These are phyloP conservation scores for Aphrocallistes beatrix DNA, from an alignment of 37 sponge, comb jelly and placozoan genomes.

Conservation along the genomic window DNA sequence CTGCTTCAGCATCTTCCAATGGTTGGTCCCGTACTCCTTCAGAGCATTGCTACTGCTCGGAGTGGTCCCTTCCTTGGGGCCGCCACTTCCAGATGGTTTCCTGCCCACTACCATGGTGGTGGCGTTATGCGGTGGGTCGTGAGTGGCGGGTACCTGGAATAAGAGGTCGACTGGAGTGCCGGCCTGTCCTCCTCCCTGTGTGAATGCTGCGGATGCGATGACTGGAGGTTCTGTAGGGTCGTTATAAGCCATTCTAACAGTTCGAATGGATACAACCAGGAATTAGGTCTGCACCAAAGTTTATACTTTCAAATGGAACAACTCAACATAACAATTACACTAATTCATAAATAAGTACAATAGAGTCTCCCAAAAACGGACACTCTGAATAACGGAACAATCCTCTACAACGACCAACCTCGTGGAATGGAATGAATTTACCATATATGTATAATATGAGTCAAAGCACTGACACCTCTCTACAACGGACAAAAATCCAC, in stretches of 20 bases:
- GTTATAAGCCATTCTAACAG: not conserved
- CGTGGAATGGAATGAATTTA: too few relatives aligned
- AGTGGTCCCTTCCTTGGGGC: not conserved
- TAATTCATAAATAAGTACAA: too few relatives aligned
- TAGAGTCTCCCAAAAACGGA: too few relatives aligned
- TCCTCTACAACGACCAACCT: too few relatives aligned
- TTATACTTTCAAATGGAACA: too few relatives aligned
- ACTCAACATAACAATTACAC: too few relatives aligned
- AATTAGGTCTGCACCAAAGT: too few relatives aligned
- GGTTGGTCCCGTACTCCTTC: not conserved
- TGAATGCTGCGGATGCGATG: not conserved
- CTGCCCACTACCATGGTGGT: not conserved
- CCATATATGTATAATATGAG: too few relatives aligned
- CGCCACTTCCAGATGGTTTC: not conserved
- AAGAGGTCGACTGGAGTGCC: not conserved
- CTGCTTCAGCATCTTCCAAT: slow-evolving; percentile 35
- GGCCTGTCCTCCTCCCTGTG: not conserved
- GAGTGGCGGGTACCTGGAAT: slow-evolving; percentile 6
- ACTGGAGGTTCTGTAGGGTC: not conserved
- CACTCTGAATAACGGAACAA: too few relatives aligned
- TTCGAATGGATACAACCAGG: too few relatives aligned
- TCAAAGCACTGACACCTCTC: too few relatives aligned
- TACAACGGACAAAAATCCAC: too few relatives aligned
- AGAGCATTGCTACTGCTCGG: not conserved
- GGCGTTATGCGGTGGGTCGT: slow-evolving; percentile 1